Percentiles rank a stretch among this genome's conserved stretches.
Conservation (phyloP, 2,797 vertebrate species). For the Tenualosa thibaudeaui region DNA sequence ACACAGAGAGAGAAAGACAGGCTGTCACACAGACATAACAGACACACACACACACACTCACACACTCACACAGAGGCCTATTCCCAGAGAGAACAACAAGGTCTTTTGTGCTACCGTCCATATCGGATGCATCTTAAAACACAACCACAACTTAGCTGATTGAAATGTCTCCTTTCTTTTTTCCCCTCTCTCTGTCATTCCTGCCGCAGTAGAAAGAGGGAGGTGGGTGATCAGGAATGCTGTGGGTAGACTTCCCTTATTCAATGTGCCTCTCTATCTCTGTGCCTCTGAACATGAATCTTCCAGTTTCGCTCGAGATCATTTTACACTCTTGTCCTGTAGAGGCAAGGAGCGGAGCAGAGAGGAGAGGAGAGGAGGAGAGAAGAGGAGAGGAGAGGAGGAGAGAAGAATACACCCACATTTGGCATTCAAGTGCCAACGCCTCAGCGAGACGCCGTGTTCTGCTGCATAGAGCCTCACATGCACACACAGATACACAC, state of each 20-base stretch:
- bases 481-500: too few relatives aligned
- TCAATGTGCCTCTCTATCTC: constrained; percentile 59
- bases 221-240: constrained; percentile 53
- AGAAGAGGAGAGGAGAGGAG: background rate
- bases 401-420: background rate
- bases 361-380: background rate
- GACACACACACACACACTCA: background rate
- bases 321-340: background rate
- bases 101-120: constrained; percentile 52
- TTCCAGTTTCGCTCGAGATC: constrained; percentile 7
- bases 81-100: constrained; percentile 44
- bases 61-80: background rate
- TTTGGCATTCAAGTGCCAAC: background rate
- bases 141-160: constrained; percentile 62
- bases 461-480: background rate
- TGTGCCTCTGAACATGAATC: constrained; percentile 59
- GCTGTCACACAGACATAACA: background rate
- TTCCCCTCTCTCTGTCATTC: constrained; percentile 33
- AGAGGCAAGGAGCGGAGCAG: background rate
- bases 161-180: constrained; percentile 67
- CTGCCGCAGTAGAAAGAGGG: constrained; percentile 36
- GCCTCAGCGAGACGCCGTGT: too few relatives aligned
- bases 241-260: constrained; percentile 55
- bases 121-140: constrained; percentile 66
- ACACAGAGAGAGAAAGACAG: background rate